phyloP scores from a whole-genome alignment of 1,140 invertebrate genomes.

The Drosophila parabipectinata region DNA sequence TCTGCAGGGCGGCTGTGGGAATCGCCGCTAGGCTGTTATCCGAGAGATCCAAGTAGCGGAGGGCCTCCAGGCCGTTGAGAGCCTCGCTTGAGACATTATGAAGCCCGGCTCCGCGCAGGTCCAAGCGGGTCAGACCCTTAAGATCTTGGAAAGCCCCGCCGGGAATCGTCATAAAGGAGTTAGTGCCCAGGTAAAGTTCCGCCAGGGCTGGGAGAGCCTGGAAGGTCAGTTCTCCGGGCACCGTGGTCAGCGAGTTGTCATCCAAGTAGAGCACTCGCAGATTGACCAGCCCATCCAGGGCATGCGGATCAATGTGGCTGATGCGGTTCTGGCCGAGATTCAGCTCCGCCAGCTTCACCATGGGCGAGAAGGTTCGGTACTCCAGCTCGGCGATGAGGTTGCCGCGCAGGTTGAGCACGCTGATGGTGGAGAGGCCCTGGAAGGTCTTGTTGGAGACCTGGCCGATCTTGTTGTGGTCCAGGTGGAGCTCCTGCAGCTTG shows the following conservation, averaged over 20 bases:
- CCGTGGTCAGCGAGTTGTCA: constrained; percentile 91
- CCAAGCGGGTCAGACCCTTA: constrained; percentile 89
- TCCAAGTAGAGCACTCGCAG: constrained; percentile 92
- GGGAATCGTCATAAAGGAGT: constrained; percentile 90
- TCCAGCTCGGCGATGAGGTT: constrained; percentile 93
- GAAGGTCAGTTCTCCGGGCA: constrained; percentile 89
- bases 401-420: constrained; percentile 91
- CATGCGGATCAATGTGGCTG: constrained; percentile 90
- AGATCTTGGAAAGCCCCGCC: constrained; percentile 91
- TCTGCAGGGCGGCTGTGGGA: constrained; percentile 89
- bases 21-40: constrained; percentile 91
- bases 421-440: constrained; percentile 90
- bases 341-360: constrained; percentile 91
- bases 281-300: constrained; percentile 90
- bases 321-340: constrained; percentile 95
- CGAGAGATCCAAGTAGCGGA: constrained; percentile 90
- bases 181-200: constrained; percentile 92
- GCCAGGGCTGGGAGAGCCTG: constrained; percentile 89
- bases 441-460: constrained; percentile 91
- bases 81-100: constrained; percentile 90
- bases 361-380: constrained; percentile 89
- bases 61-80: constrained; percentile 89
- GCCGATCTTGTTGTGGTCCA: constrained; percentile 94
- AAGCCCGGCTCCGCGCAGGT: constrained; percentile 91
- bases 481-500: constrained; percentile 91